Percentiles rank a stretch among this genome's conserved stretches.
Conservation (phyloP, 2,113 vertebrate genomes). For the Verasper variegatus region DNA sequence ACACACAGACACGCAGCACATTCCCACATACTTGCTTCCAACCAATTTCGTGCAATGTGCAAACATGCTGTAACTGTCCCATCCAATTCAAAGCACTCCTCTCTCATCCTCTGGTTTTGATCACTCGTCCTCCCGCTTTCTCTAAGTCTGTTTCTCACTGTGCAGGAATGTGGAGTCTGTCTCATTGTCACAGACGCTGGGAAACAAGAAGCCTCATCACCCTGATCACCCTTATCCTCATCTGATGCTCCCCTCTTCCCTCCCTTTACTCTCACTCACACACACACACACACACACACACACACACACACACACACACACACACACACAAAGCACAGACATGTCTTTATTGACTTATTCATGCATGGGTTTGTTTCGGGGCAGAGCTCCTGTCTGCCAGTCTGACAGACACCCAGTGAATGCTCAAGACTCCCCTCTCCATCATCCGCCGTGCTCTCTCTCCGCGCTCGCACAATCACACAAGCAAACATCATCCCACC, state of each 20-base stretch:
- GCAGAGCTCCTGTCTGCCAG: slow-evolving; percentile 75
- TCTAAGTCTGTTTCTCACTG: slow-evolving; percentile 77
- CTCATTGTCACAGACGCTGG: slow-evolving; percentile 75
- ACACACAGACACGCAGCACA: slow-evolving; percentile 12
- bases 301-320: background rate
- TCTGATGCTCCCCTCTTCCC: slow-evolving; percentile 47
- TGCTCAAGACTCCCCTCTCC: slow-evolving; percentile 55
- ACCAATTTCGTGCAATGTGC: slow-evolving; percentile 33
- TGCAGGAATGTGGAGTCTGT: slow-evolving; percentile 78
- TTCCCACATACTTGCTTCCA: slow-evolving; percentile 39
- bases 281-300: background rate
- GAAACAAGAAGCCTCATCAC: slow-evolving; percentile 61
- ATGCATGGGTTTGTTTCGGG: slow-evolving; percentile 80
- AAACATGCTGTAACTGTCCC: slow-evolving; percentile 58
- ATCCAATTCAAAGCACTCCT: slow-evolving; percentile 38
- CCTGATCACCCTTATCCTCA: slow-evolving; percentile 62
- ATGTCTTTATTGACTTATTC: slow-evolving; percentile 81
- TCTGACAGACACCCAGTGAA: slow-evolving; percentile 68
- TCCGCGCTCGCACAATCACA: slow-evolving; percentile 28
- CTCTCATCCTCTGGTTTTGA: slow-evolving; percentile 47
- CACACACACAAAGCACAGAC: slow-evolving; percentile 29
- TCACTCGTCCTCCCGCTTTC: slow-evolving; percentile 29
- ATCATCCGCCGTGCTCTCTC: background rate
- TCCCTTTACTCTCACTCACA: slow-evolving; percentile 1
- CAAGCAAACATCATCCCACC: slow-evolving; percentile 25